A percentile compares a stretch with the other conserved stretches of the same genome.
phyloP scores from a whole-genome alignment of 2,113 vertebrate species.

The Periophthalmodon schlosseri region DNA sequence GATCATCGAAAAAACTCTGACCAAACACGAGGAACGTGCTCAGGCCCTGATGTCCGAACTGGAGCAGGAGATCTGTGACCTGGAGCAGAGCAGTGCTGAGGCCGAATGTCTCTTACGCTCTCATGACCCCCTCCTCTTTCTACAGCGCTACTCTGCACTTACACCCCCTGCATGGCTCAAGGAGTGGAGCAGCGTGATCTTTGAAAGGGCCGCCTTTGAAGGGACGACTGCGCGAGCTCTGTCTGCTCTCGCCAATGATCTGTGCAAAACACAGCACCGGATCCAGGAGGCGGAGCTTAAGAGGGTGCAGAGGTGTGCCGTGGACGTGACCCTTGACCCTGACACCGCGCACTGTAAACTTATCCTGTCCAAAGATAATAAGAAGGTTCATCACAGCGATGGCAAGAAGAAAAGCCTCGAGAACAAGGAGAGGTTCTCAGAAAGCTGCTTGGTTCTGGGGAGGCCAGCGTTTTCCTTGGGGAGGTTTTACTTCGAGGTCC shows the following conservation, averaged over 20 bases:
- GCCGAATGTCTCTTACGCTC: not conserved
- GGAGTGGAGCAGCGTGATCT: not conserved
- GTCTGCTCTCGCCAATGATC: not conserved
- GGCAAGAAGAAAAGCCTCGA: not conserved
- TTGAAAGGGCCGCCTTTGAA: not conserved
- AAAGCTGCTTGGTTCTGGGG: not conserved
- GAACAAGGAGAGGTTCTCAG: not conserved
- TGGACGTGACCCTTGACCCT: not conserved
- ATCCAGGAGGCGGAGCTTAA: not conserved
- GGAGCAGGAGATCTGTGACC: slow-evolving; percentile 17
- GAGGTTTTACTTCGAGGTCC: not conserved
- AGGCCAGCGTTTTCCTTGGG: not conserved
- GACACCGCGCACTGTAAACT: not conserved
- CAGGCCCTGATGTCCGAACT: slow-evolving; percentile 1
- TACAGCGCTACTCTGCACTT: not conserved
- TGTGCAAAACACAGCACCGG: not conserved
- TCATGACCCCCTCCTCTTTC: not conserved
- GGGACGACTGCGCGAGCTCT: not conserved
- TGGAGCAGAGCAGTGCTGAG: not conserved
- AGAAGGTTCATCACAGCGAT: not conserved
- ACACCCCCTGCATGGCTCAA: not conserved
- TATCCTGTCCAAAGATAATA: not conserved
- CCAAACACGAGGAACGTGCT: not conserved
- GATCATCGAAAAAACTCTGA: slow-evolving; percentile 4
- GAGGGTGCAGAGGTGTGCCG: not conserved